Evolutionary conservation across 2,797 vertebrate species (phyloP).

Genomic region (Xyrichtys novacula): DNA sequence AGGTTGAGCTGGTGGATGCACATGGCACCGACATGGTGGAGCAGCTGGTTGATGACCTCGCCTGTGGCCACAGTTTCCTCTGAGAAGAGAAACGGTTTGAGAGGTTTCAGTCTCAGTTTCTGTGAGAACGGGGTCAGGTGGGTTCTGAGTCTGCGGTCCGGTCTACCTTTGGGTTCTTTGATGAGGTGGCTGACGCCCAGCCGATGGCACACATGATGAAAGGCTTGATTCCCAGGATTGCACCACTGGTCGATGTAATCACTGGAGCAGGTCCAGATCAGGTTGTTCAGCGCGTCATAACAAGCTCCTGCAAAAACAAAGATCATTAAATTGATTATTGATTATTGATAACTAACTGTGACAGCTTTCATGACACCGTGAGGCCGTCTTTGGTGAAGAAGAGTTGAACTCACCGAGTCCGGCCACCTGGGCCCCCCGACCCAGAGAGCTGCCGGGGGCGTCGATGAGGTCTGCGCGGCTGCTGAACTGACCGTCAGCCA

Average conservation of each 20-base stretch:
- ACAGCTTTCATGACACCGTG: too few species aligned
- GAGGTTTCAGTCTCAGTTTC: background rate
- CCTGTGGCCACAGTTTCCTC: slow-evolving; percentile 93
- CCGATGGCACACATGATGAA: slow-evolving; percentile 97
- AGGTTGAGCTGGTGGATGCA: slow-evolving; percentile 99
- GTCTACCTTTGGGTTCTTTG: slow-evolving; percentile 93
- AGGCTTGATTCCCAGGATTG: slow-evolving; percentile 98
- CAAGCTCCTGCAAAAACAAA: slow-evolving; percentile 88
- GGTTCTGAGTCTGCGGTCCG: background rate
- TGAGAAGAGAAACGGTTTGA: slow-evolving; percentile 68
- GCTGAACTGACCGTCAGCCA: slow-evolving; percentile 96
- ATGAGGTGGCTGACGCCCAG: slow-evolving; percentile 96
- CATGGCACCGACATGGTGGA: slow-evolving; percentile 99
- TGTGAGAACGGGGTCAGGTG: background rate
- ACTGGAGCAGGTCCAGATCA: slow-evolving; percentile 99
- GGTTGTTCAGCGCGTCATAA: slow-evolving; percentile 97
- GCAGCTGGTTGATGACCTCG: slow-evolving; percentile 96
- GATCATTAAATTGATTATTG: background rate
- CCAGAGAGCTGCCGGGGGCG: slow-evolving; percentile 95
- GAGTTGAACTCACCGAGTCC: slow-evolving; percentile 90
- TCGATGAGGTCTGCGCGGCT: slow-evolving; percentile 98
- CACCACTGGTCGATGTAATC: slow-evolving; percentile 99
- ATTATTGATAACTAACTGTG: too few species aligned
- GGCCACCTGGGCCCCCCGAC: slow-evolving; percentile 94
- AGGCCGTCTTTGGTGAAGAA: background rate